A percentile compares a stretch with the other conserved stretches of the same genome.
These are phyloP conservation scores for Jordanella pulchra DNA, from an alignment of 2,797 vertebrate genomes.

Conservation along the genomic window DNA sequence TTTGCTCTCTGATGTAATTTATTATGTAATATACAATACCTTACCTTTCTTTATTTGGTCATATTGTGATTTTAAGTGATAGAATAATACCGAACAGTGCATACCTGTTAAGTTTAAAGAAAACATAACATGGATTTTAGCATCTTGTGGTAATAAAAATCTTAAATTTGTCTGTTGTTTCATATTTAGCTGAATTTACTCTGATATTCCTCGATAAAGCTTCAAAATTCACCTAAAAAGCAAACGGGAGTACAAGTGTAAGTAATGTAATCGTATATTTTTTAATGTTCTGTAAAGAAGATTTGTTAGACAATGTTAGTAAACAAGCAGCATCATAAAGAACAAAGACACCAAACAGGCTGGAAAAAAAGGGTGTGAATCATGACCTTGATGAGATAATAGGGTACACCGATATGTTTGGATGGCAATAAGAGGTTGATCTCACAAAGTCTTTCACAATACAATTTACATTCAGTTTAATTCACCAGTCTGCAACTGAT, in stretches of 20 bases:
- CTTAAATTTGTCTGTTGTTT: not conserved
- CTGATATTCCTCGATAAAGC: not conserved
- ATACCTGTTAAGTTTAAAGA: not conserved
- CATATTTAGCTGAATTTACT: not conserved
- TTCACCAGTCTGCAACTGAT: too few species aligned
- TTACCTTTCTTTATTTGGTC: not conserved
- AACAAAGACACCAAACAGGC: not conserved
- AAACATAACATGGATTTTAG: not conserved
- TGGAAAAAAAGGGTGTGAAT: too few species aligned
- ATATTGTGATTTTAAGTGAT: not conserved
- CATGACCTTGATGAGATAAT: too few species aligned
- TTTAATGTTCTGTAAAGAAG: not conserved
- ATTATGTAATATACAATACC: not conserved
- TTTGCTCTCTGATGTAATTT: slow-evolving; percentile 15
- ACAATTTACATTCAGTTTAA: too few species aligned
- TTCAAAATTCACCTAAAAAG: not conserved
- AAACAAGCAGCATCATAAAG: not conserved
- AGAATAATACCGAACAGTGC: not conserved
- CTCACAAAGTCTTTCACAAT: too few species aligned
- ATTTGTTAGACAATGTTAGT: not conserved
- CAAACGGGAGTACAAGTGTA: not conserved
- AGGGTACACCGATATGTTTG: too few species aligned
- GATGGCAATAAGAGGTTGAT: too few species aligned
- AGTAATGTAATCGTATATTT: not conserved
- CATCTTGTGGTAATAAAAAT: not conserved